These are phyloP conservation scores for Rotaria magnacalcarata DNA, from an alignment of 2,888 invertebrate species.

Conservation along the genomic window DNA sequence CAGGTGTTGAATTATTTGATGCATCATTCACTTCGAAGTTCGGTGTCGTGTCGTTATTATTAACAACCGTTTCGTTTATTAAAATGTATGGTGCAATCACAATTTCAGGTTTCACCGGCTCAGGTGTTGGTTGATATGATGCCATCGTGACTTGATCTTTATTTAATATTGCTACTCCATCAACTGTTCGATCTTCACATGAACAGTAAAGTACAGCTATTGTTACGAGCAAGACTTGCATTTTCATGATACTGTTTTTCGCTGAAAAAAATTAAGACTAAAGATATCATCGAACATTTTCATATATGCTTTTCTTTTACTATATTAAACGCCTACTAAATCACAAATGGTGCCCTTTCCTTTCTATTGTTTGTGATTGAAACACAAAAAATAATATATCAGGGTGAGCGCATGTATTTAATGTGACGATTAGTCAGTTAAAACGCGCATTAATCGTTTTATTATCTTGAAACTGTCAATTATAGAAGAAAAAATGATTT, in stretches of 20 bases:
- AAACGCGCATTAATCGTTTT: too few relatives aligned
- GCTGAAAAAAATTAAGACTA: background rate
- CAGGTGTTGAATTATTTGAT: too few relatives aligned
- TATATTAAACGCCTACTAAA: background rate
- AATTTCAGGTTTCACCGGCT: too few relatives aligned
- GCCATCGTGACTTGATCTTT: too few relatives aligned
- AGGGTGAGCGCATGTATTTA: background rate
- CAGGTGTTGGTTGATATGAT: too few relatives aligned
- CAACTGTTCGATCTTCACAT: background rate
- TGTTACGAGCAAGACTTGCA: background rate
- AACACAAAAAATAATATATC: background rate
- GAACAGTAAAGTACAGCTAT: background rate
- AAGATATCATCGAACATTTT: background rate
- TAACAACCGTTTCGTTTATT: too few relatives aligned
- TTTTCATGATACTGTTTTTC: background rate
- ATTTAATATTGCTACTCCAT: background rate
- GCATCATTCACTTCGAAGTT: too few relatives aligned
- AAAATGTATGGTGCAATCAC: too few relatives aligned
- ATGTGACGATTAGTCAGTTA: background rate
- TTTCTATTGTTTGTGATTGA: background rate
- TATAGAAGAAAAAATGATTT: background rate
- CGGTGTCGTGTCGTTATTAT: too few relatives aligned
- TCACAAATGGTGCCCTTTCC: background rate
- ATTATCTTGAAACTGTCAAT: too few relatives aligned
- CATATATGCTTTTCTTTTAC: background rate